Evolutionary conservation across 1,140 invertebrate genomes (phyloP), one percentile per base, ranked within the genome.

Genomic region (Euura lappo): DNA sequence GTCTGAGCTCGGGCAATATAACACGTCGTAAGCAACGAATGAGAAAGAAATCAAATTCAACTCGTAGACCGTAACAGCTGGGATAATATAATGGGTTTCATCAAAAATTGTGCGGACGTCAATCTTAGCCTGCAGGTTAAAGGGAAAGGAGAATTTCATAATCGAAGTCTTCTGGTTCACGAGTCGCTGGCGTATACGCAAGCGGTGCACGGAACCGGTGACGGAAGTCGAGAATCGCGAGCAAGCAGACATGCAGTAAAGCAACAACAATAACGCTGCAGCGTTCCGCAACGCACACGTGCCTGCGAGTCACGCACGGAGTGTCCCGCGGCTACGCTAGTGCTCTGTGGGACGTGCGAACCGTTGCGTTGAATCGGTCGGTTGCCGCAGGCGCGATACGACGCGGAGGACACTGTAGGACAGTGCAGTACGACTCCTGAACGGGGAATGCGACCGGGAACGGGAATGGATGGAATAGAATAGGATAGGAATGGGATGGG

Each of bases 291-390:
- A 60, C 51, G 51, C 51, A 60, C 51, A 60, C 51, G 51, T 60
- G 51, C 51, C 51, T 8, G 13, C 10, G 51, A 60, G 51, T 60
- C 51, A 60, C 51, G 51, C 51, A 60, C 51, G 51, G 51, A 60
- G 51, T 60, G 51, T 60, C 51, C 51, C 51, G 51, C 51, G 51
- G 51, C 51, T n/a, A 60, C 13, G 51, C 13, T 8, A 11, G 51
- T n/a, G 13, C 13, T 8, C 13, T 8, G 13, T 60, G 10, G 51
- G 10, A 60, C 51, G 51, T 60, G 51, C 51, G 51, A 60, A 60
- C 51, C 51, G 51, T 60, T 60, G 51, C 51, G 70, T 65, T 11
- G 69, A 45, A 74, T 74, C 46, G 73, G 69, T 71, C 65, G 73
- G 51, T 60, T n/a, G 51, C 51, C 51, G 6, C 51, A 8, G 51